A percentile compares a stretch with the other conserved stretches of the same genome.
These are phyloP conservation scores for Gallinago undulata DNA, from an alignment of 2,113 vertebrate species.

Conservation along the genomic window DNA sequence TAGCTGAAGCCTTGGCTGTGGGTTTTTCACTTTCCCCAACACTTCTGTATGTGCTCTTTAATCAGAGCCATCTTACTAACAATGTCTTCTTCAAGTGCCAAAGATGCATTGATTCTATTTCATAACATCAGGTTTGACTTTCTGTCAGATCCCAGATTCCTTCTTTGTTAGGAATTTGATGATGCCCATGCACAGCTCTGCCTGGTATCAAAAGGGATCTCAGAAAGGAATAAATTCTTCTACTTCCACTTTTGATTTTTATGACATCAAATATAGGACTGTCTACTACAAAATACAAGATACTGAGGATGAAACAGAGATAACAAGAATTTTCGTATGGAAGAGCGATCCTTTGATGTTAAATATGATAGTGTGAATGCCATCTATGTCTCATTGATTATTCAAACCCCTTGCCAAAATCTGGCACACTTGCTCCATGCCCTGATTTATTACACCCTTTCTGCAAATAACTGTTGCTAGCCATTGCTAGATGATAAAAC, in stretches of 20 bases:
- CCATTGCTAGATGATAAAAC: neutral
- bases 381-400: neutral
- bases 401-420: neutral
- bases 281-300: neutral
- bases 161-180: neutral
- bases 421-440: fast-evolving
- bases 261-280: neutral
- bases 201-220: neutral
- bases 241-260: neutral
- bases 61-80: neutral
- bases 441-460: neutral
- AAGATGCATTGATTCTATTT: neutral
- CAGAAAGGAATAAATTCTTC: neutral
- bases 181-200: neutral
- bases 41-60: neutral
- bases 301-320: neutral
- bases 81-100: neutral
- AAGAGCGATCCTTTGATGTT: neutral
- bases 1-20: neutral
- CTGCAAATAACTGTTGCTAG: neutral
- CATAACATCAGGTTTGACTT: neutral
- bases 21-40: neutral
- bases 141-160: neutral
- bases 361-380: neutral
- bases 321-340: neutral